Evolutionary conservation across 2,113 vertebrate genomes (phyloP).

Genomic region (Brienomyrus brachyistius): DNA sequence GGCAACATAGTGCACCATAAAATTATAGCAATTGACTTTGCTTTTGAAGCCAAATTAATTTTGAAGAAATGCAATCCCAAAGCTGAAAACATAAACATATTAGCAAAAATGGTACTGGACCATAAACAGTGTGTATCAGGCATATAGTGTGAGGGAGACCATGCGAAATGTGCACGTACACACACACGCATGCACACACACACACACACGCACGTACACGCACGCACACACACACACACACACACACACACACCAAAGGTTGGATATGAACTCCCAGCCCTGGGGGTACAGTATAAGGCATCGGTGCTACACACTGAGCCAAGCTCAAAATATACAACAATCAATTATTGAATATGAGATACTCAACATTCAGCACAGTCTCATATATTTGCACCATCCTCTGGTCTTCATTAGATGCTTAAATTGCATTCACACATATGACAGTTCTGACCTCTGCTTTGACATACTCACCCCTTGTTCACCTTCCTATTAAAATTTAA

Average conservation of each 20-base stretch:
- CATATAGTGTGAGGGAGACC: not conserved
- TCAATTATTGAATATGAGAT: not conserved
- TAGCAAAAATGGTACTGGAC: not conserved
- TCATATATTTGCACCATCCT: not conserved
- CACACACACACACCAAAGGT: not conserved
- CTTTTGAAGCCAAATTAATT: not conserved
- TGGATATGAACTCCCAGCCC: not conserved
- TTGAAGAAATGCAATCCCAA: not conserved
- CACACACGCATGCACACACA: too few species aligned
- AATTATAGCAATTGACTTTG: not conserved
- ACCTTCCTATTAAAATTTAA: slow-evolving; percentile 4
- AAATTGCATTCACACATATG: not conserved
- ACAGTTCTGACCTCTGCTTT: not conserved
- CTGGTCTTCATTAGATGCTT: not conserved
- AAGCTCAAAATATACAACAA: not conserved
- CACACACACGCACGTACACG: too few species aligned
- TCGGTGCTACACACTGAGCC: not conserved
- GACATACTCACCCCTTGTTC: not conserved
- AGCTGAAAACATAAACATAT: not conserved
- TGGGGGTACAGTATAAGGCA: not conserved
- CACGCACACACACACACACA: not conserved
- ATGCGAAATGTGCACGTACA: not conserved
- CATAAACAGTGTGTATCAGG: not conserved
- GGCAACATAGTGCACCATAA: not conserved
- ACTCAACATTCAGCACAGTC: not conserved